phyloP scores from a whole-genome alignment of 1,140 invertebrate species.

The Drosophila sulfurigaster region DNA sequence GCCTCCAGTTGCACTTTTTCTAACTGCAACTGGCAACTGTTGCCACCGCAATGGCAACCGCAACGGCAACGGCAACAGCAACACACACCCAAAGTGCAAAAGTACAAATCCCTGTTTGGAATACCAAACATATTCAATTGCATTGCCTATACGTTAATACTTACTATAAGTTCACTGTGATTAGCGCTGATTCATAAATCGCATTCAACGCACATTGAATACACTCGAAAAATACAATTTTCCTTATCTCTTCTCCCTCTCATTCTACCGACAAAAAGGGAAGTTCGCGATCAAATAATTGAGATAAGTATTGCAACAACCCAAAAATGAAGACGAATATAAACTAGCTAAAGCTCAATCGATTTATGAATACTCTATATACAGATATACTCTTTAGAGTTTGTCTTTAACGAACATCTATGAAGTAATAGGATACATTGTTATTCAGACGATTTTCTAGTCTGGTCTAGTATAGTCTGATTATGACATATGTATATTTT shows the following conservation, averaged over 20 bases:
- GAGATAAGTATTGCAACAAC: constrained; percentile 60
- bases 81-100: constrained; percentile 79
- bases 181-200: constrained; percentile 76
- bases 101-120: constrained; percentile 84
- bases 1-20: constrained; percentile 54
- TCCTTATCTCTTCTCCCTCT: neutral
- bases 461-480: too few species aligned
- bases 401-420: too few species aligned
- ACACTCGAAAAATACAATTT: neutral
- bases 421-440: too few species aligned
- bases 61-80: constrained; percentile 19
- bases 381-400: neutral
- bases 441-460: too few species aligned
- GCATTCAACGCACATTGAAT: constrained; percentile 12
- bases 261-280: neutral
- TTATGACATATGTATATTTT: too few species aligned
- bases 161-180: constrained; percentile 38
- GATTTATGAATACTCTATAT: neutral
- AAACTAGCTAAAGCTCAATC: neutral
- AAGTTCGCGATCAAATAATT: constrained; percentile 70
- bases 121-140: constrained; percentile 58
- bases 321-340: neutral
- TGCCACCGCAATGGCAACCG: constrained; percentile 15
- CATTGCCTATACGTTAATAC: too few species aligned
- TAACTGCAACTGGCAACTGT: constrained; percentile 39